Base-by-base conservation (phyloP, 2,113 vertebrate species). In the Lepus americanus region DNA sequence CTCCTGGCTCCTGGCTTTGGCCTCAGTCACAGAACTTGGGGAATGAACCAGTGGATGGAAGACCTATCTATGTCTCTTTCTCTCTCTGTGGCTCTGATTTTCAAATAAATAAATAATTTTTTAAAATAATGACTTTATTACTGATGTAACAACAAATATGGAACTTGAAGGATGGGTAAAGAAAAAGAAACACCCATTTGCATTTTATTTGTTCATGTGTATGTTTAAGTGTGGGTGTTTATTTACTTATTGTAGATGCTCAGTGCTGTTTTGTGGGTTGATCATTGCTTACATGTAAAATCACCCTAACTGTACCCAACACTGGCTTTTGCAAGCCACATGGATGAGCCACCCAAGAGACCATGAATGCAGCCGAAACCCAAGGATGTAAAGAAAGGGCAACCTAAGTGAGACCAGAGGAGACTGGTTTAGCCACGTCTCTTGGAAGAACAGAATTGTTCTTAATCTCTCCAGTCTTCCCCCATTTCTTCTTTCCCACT, bases 141-240 rank as follows among this genome's bases (percentile, higher is more conserved):
- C 19, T 17, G 25, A 73, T 12, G 4, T 33, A 53, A 51, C 25
- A 81, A 66, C 72, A 53, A 29, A 69, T 51, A 22, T 8, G 19
- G 31, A 33, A 25, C 5, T 13, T 51, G 12, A 92, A 49, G 5
- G 25, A 20, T 39, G 59, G n/a, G 9, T 22, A 44, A 27, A 66
- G 36, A 64, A 44, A 66, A 76, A 1, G 6, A 27, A 19, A 20
- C 0, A 19, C 0, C 8, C 0, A 2, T 2, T 49, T 72, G 25
- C 13, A 53, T 27, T 51, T 63, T 44, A 49, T 20, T 61, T 44
- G 6, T 14, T 51, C 9, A 11, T 17, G 5, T 20, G 1, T 6
- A 0, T 44, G 20, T 39, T 36, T 25, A 14, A 17, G 8, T 12
- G 2, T 33, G 20, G 20, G 0, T 66, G 13, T 14, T 31, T 20